Conservation (phyloP, 2,888 invertebrate genomes). For the Mellilla xanthometata region DNA sequence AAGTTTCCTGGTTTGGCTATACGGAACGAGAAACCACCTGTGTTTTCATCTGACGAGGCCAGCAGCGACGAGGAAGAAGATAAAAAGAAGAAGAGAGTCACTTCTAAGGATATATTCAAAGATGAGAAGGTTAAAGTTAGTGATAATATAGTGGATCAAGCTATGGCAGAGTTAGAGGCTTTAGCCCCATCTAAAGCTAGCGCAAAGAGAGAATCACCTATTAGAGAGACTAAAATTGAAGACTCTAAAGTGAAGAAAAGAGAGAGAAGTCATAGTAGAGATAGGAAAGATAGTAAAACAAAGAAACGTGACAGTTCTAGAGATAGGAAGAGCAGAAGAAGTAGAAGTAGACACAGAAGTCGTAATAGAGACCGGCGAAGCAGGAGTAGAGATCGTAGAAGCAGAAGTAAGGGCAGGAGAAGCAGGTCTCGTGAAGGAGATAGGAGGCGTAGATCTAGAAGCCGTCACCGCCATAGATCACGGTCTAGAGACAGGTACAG, state of each 20-base stretch:
- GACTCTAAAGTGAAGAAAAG: slow-evolving; percentile 41
- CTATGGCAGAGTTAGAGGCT: slow-evolving; percentile 93
- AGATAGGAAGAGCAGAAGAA: slow-evolving; percentile 42
- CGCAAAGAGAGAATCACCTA: slow-evolving; percentile 36
- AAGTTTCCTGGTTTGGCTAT: slow-evolving; percentile 92
- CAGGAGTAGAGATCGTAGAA: slow-evolving; percentile 48
- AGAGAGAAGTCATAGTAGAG: slow-evolving; percentile 48
- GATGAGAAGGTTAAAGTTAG: slow-evolving; percentile 53
- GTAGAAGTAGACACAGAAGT: slow-evolving; percentile 46
- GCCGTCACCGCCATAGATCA: slow-evolving; percentile 34
- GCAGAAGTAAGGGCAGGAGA: slow-evolving; percentile 43
- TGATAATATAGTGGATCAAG: slow-evolving; percentile 86
- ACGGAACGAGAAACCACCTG: slow-evolving; percentile 86
- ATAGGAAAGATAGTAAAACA: slow-evolving; percentile 42
- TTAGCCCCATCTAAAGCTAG: slow-evolving; percentile 86
- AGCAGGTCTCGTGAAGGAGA: slow-evolving; percentile 41
- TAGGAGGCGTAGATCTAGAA: slow-evolving; percentile 45
- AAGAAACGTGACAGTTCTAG: slow-evolving; percentile 51
- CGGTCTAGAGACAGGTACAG: slow-evolving; percentile 42
- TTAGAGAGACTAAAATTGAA: slow-evolving; percentile 28
- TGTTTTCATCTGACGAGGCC: slow-evolving; percentile 60
- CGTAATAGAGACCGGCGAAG: slow-evolving; percentile 44
- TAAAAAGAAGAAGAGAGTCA: slow-evolving; percentile 54
- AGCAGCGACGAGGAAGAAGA: slow-evolving; percentile 59
- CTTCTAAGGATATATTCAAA: slow-evolving; percentile 71